A percentile compares a stretch with the other conserved stretches of the same genome.
phyloP scores from a whole-genome alignment of 1,140 invertebrate species.

The Armadillidium nasatum region DNA sequence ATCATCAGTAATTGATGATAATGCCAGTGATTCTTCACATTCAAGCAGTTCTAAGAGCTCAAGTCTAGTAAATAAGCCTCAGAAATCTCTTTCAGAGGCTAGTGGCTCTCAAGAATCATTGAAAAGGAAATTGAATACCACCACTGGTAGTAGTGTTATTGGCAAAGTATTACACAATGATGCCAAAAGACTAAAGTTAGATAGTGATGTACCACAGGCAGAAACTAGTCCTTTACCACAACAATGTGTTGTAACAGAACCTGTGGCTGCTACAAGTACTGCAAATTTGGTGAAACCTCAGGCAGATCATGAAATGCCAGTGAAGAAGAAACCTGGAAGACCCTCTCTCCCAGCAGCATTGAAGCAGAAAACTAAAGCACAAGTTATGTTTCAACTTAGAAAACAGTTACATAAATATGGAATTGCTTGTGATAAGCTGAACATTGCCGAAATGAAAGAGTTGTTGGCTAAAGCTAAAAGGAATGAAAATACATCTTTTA shows the following conservation, averaged over 20 bases:
- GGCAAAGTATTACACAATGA: conserved; percentile 28
- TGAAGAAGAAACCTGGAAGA: conserved; percentile 29
- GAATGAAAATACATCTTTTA: too few species aligned
- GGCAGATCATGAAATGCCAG: not conserved
- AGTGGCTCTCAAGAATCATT: not conserved
- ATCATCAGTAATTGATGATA: conserved; percentile 31
- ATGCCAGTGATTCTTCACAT: conserved; percentile 33
- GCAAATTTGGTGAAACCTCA: not conserved
- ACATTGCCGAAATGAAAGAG: conserved; percentile 25
- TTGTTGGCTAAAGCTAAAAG: conserved; percentile 16
- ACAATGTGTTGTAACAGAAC: not conserved
- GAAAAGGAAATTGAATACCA: conserved; percentile 34
- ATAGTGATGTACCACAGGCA: conserved; percentile 21
- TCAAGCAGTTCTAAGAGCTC: conserved; percentile 32
- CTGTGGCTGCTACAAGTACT: too few species aligned
- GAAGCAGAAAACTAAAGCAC: conserved; percentile 33
- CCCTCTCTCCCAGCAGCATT: conserved; percentile 28
- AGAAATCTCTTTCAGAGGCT: conserved; percentile 20
- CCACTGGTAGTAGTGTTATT: conserved; percentile 28
- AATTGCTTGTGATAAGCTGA: conserved; percentile 20
- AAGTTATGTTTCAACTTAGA: conserved; percentile 32
- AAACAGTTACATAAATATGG: conserved; percentile 29
- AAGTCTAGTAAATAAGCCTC: conserved; percentile 23
- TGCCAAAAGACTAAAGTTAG: conserved; percentile 28
- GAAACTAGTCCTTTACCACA: not conserved